These are phyloP conservation scores for Tyria jacobaeae DNA, from an alignment of 2,888 invertebrate genomes.

Conservation along the genomic window DNA sequence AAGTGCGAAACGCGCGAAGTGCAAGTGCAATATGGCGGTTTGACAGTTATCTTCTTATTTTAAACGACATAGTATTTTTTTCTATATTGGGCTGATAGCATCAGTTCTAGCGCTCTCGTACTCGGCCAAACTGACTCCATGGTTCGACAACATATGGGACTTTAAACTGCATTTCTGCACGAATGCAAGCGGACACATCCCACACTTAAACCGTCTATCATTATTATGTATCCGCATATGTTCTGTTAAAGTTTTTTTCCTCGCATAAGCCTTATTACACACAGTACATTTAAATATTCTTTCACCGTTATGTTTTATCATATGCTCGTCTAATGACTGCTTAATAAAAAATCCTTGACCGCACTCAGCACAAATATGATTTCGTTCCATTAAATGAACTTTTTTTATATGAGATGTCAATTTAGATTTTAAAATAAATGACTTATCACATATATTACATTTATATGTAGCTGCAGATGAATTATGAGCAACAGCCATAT, in stretches of 20 bases:
- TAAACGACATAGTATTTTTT: no score
- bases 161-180: conserved; percentile 80
- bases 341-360: conserved; percentile 78
- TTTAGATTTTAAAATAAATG: conserved; percentile 75
- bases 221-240: conserved; percentile 82
- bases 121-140: conserved; percentile 70
- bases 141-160: conserved; percentile 78
- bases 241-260: conserved; percentile 76
- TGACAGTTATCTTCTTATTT: no score
- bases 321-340: conserved; percentile 75
- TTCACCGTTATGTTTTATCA: conserved; percentile 78
- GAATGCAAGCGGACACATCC: conserved; percentile 70
- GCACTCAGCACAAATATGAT: conserved; percentile 76
- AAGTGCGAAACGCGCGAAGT: no score
- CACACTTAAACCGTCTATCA: conserved; percentile 77
- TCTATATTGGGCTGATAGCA: conserved; percentile 8
- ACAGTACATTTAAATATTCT: conserved; percentile 73
- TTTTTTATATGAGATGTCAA: conserved; percentile 77
- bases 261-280: conserved; percentile 74
- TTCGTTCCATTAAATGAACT: conserved; percentile 77
- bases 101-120: conserved; percentile 57
- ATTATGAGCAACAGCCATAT: conserved; percentile 76
- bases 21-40: no score
- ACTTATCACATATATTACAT: conserved; percentile 78
- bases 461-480: conserved; percentile 69